Evolutionary conservation across 2,113 vertebrate genomes (phyloP).

Genomic region (Neofelis nebulosa): DNA sequence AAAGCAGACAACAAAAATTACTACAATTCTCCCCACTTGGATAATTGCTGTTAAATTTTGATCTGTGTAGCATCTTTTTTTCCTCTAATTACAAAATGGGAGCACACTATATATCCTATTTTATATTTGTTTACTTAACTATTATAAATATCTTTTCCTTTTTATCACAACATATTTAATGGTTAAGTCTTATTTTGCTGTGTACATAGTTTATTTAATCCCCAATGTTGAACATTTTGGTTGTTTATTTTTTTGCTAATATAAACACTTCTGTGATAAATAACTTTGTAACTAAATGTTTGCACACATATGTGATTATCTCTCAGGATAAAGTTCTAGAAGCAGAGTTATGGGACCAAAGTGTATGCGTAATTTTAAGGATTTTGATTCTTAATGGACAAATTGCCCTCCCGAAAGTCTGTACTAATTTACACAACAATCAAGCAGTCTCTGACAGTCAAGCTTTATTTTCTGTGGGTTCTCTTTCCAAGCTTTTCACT

Average conservation of each 20-base stretch:
- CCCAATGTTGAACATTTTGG: background rate
- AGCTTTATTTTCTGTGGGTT: slow-evolving; percentile 10
- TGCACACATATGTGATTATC: background rate
- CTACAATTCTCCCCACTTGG: background rate
- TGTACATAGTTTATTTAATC: slow-evolving; percentile 8
- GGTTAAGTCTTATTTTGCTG: background rate
- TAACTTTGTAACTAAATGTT: slow-evolving; percentile 35
- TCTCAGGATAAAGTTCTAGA: slow-evolving; percentile 10
- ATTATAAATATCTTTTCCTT: background rate
- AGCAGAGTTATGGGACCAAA: background rate
- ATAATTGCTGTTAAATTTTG: slow-evolving; percentile 15
- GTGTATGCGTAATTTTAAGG: background rate
- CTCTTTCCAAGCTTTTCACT: slow-evolving; percentile 5
- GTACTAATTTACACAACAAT: background rate
- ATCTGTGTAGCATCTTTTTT: background rate
- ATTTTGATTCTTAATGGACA: background rate
- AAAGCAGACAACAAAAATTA: slow-evolving; percentile 29
- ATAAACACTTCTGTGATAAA: slow-evolving; percentile 22
- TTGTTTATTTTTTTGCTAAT: slow-evolving; percentile 20
- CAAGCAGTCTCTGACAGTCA: background rate
- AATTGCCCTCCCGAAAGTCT: slow-evolving; percentile 22
- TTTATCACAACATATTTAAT: slow-evolving; percentile 13
- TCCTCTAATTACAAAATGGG: slow-evolving; percentile 7
- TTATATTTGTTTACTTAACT: slow-evolving; percentile 8
- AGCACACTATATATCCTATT: background rate